Conservation (phyloP, 2,797 vertebrate species). For the Staurois parvus region DNA sequence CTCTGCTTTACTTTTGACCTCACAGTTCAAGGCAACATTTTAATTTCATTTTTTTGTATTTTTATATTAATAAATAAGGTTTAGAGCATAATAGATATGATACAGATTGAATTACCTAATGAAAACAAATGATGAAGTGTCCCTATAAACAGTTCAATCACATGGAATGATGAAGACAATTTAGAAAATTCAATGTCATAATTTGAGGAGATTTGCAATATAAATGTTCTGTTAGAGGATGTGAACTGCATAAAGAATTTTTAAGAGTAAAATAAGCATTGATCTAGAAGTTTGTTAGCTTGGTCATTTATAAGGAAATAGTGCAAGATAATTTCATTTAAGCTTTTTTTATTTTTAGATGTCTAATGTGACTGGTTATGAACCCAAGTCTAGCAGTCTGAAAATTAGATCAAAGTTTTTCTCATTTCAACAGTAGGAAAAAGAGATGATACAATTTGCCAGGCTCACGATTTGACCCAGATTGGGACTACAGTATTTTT, state of each 20-base stretch:
- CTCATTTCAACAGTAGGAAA: no score
- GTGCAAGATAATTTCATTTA: constrained; percentile 6
- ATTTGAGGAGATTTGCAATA: constrained; percentile 1
- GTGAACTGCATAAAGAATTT: not conserved
- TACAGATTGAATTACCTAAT: constrained; percentile 17
- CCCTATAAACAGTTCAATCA: constrained; percentile 17
- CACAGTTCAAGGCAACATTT: not conserved
- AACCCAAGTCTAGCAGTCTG: not conserved
- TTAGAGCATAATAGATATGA: not conserved
- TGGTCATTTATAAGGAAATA: constrained; percentile 18
- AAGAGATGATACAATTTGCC: no score
- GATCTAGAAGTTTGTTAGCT: not conserved
- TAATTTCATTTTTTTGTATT: not conserved
- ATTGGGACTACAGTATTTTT: no score
- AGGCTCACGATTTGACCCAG: no score
- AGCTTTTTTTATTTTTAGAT: constrained; percentile 22
- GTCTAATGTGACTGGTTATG: not conserved
- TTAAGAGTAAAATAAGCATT: not conserved
- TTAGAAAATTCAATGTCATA: constrained; percentile 36
- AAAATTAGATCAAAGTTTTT: no score
- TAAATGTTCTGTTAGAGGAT: constrained; percentile 11
- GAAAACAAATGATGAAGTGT: not conserved
- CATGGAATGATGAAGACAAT: constrained; percentile 16
- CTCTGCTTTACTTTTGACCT: constrained; percentile 6
- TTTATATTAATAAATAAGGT: constrained; percentile 18